Evolutionary conservation across 1,140 invertebrate genomes (phyloP).

Genomic region (Drosophila ambigua): DNA sequence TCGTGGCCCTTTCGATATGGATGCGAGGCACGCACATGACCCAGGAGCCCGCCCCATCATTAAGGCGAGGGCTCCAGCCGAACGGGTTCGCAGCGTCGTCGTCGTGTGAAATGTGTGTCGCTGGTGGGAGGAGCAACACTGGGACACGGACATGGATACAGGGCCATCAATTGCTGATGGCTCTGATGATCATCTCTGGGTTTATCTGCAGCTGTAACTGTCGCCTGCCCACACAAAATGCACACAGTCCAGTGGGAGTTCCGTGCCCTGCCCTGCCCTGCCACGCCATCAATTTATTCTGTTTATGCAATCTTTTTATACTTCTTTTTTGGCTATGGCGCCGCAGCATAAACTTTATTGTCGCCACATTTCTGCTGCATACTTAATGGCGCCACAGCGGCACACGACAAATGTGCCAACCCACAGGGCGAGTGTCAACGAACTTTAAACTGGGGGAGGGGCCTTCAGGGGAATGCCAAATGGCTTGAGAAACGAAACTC

Average conservation of each 20-base stretch:
- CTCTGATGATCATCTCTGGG: neutral
- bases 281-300: no score
- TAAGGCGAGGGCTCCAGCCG: constrained; percentile 20
- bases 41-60: constrained; percentile 30
- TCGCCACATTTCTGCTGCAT: constrained; percentile 77
- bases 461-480: neutral
- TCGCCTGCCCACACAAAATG: constrained; percentile 20
- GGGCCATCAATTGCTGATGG: constrained; percentile 11
- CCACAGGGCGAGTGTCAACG: constrained; percentile 47
- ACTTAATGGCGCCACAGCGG: constrained; percentile 64
- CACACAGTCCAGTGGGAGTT: neutral
- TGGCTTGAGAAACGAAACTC: constrained; percentile 33
- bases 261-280: neutral
- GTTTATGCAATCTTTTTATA: neutral
- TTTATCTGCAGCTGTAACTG: constrained; percentile 13
- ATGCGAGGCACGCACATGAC: constrained; percentile 66
- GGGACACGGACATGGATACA: constrained; percentile 3
- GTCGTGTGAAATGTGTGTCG: no score
- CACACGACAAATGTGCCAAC: constrained; percentile 50
- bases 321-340: constrained; percentile 39
- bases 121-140: neutral
- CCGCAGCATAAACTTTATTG: constrained; percentile 76
- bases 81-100: no score
- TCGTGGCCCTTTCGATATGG: constrained; percentile 52
- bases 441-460: constrained; percentile 67